A percentile compares a stretch with the other conserved stretches of the same genome.
These are phyloP conservation scores for Prionailurus viverrinus DNA, from an alignment of 2,113 vertebrate species.

Conservation along the genomic window DNA sequence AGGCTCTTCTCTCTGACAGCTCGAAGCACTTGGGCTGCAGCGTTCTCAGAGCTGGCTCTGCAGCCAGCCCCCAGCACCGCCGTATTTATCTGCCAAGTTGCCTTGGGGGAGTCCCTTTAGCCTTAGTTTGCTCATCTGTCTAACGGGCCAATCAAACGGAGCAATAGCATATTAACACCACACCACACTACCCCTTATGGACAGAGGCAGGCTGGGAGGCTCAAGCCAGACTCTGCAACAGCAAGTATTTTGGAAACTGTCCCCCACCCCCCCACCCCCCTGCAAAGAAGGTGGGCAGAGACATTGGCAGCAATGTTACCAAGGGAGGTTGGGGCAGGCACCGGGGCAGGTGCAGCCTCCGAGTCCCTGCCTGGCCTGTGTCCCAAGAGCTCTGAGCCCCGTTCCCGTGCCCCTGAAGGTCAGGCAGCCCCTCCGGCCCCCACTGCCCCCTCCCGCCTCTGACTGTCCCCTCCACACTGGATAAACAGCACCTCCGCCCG, in stretches of 20 bases:
- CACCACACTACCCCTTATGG: fast-evolving
- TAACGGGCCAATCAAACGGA: neutral
- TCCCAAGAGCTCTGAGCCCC: neutral
- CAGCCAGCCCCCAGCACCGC: neutral
- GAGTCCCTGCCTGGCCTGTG: neutral
- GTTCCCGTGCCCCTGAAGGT: conserved; percentile 77
- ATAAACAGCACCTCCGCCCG: conserved; percentile 85
- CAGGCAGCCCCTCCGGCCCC: conserved; percentile 43
- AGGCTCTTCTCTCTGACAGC: neutral
- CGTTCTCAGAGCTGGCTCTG: neutral
- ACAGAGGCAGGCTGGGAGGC: neutral
- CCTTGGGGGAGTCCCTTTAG: neutral
- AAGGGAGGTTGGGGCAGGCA: neutral
- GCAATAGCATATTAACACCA: fast-evolving
- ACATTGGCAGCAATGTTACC: neutral
- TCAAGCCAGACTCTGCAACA: fast-evolving
- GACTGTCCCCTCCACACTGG: conserved; percentile 79
- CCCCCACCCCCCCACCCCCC: too few relatives aligned
- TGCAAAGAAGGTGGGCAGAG: neutral
- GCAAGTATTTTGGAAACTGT: neutral
- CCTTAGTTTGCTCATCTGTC: conserved; percentile 1
- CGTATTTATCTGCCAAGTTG: fast-evolving
- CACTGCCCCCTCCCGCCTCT: conserved; percentile 61
- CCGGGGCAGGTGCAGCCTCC: neutral
- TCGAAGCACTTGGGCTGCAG: neutral